Conservation (phyloP, 2,797 vertebrate species). For the Poecilia wingei region DNA sequence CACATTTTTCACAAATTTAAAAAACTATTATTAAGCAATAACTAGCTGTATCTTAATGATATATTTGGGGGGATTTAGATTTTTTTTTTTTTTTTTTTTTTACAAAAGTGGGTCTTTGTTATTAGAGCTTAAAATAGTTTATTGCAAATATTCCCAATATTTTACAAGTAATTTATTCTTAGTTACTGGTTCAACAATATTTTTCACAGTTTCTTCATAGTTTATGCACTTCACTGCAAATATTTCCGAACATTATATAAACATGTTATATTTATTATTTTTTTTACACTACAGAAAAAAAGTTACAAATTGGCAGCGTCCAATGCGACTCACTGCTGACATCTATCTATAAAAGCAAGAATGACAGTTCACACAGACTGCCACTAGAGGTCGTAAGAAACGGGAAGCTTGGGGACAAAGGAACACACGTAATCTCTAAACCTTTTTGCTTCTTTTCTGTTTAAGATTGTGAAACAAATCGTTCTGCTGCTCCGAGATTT, state of each 20-base stretch:
- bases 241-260: too few relatives aligned
- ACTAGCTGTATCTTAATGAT: not conserved
- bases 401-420: not conserved
- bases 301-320: not conserved
- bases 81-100: not conserved
- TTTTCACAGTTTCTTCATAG: not conserved
- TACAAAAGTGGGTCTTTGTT: not conserved
- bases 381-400: conserved; percentile 56
- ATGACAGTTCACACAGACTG: conserved; percentile 20
- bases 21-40: not conserved
- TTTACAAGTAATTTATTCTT: not conserved
- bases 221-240: too few relatives aligned
- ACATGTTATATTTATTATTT: not conserved
- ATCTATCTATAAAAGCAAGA: conserved; percentile 6
- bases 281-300: not conserved
- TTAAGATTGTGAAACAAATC: not conserved
- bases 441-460: not conserved
- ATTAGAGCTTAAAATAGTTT: not conserved
- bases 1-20: not conserved
- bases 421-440: not conserved
- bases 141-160: not conserved
- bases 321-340: not conserved
- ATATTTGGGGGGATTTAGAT: not conserved
- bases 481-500: not conserved
- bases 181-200: not conserved